Evolutionary conservation across 2,888 invertebrate species (phyloP).

Genomic region (Caenorhabditis doughertyi): DNA sequence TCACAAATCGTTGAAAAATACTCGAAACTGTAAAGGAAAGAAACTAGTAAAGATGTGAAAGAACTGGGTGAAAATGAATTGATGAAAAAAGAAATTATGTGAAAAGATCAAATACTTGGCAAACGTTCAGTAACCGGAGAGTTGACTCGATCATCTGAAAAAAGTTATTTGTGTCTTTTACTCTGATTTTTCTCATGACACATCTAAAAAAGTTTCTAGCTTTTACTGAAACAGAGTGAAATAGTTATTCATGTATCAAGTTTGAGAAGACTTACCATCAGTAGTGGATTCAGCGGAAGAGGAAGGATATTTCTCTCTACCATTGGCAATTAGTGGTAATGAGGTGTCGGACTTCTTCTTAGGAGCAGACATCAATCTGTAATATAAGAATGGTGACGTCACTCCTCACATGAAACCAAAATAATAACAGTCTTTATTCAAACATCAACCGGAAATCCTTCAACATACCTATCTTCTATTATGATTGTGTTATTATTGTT

Average conservation of each 20-base stretch:
- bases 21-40: slow-evolving; percentile 50
- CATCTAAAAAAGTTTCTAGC: no score
- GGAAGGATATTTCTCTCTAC: slow-evolving; percentile 45
- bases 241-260: neutral
- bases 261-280: slow-evolving; percentile 23
- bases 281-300: slow-evolving; percentile 48
- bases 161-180: no score
- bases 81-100: neutral
- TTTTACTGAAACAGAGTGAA: no score
- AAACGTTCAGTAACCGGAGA: slow-evolving; percentile 50
- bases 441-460: slow-evolving; percentile 10
- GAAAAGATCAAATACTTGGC: slow-evolving; percentile 35
- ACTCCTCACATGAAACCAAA: no score
- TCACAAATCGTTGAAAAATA: slow-evolving; percentile 43
- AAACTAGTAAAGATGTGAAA: slow-evolving; percentile 43
- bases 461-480: slow-evolving; percentile 39
- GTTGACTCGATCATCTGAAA: slow-evolving; percentile 49
- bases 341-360: slow-evolving; percentile 42
- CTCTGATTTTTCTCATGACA: no score
- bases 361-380: slow-evolving; percentile 29
- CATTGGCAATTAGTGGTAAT: slow-evolving; percentile 57
- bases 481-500: slow-evolving; percentile 54
- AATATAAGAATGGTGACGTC: slow-evolving; percentile 19
- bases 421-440: neutral
- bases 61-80: slow-evolving; percentile 10